These are phyloP conservation scores for Drosophila prosaltans DNA, from an alignment of 1,140 invertebrate genomes.

Conservation along the genomic window DNA sequence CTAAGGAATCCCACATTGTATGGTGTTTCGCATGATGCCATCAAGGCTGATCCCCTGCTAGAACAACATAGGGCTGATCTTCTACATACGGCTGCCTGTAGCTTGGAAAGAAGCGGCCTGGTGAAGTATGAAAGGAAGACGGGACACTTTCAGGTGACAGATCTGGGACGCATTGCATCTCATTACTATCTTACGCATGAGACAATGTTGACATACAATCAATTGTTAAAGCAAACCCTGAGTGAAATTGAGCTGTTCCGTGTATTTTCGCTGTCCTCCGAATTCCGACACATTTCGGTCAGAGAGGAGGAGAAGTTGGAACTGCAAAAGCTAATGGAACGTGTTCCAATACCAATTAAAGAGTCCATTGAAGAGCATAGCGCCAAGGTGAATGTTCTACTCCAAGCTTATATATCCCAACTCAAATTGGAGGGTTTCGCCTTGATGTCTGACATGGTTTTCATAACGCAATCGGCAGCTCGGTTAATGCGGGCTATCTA, in stretches of 20 bases:
- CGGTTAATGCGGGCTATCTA: constrained; percentile 98
- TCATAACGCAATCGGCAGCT: constrained; percentile 98
- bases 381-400: constrained; percentile 96
- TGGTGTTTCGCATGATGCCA: constrained; percentile 92
- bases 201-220: constrained; percentile 98
- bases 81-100: constrained; percentile 97
- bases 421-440: constrained; percentile 99
- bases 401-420: constrained; percentile 99
- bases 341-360: constrained; percentile 99
- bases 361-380: constrained; percentile 99
- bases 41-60: constrained; percentile 91
- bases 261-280: constrained; percentile 98
- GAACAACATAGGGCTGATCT: constrained; percentile 97
- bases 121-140: constrained; percentile 98
- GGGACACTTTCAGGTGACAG: constrained; percentile 95
- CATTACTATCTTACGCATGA: constrained; percentile 99
- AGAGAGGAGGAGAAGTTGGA: constrained; percentile 99
- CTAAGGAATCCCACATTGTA: constrained; percentile 93
- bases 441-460: constrained; percentile 99
- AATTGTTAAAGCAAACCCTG: constrained; percentile 97
- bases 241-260: constrained; percentile 99
- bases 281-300: constrained; percentile 96
- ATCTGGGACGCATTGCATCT: constrained; percentile 98
- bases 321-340: constrained; percentile 97
- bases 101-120: constrained; percentile 95